Evolutionary conservation across 2,113 vertebrate species (phyloP).

Genomic region (Bothrops jararaca): DNA sequence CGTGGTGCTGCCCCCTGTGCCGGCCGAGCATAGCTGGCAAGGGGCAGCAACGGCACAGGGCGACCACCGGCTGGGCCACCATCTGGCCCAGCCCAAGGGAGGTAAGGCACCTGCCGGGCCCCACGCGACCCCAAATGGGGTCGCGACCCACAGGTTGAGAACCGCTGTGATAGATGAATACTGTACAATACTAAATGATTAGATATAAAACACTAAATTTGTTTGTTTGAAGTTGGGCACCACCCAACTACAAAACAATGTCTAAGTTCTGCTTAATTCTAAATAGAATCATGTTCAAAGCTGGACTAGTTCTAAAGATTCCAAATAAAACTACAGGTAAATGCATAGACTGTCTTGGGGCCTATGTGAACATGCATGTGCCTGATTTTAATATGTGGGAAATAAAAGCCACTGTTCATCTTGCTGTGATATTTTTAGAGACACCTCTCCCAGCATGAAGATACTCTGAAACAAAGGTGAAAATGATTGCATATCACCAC

Average conservation of each 20-base stretch:
- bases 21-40: no score
- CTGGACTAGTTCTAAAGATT: not conserved
- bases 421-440: constrained; percentile 17
- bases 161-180: no score
- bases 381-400: constrained; percentile 8
- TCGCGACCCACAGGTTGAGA: no score
- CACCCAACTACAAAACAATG: not conserved
- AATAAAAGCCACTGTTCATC: not conserved
- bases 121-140: no score
- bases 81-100: no score
- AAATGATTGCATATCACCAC: constrained; percentile 13
- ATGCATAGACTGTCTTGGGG: not conserved
- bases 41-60: no score
- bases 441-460: constrained; percentile 16
- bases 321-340: constrained; percentile 5
- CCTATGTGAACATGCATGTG: not conserved
- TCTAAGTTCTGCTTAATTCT: not conserved
- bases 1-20: no score
- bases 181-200: not conserved
- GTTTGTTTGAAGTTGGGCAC: not conserved
- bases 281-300: not conserved
- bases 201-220: not conserved
- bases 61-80: no score
- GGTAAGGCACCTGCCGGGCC: no score
- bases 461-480: constrained; percentile 29